phyloP scores from a whole-genome alignment of 2,797 vertebrate genomes.

The Microtus obscurus region DNA sequence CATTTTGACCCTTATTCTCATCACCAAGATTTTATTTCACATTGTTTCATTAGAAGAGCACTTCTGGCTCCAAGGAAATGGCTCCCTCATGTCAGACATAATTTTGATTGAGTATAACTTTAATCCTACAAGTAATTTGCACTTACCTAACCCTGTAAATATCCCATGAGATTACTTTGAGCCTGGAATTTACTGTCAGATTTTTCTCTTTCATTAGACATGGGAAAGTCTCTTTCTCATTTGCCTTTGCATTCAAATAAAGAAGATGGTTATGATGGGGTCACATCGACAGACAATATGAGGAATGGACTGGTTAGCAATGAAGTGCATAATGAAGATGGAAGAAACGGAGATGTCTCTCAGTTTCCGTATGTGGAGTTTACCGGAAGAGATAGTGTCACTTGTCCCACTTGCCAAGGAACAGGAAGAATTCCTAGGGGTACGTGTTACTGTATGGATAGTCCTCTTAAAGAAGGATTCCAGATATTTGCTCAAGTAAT shows the following conservation, averaged over 20 bases:
- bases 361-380: constrained; percentile 98
- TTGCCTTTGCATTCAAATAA: constrained; percentile 90
- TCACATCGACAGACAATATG: constrained; percentile 88
- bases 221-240: constrained; percentile 96
- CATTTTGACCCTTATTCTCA: constrained; percentile 2
- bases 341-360: constrained; percentile 93
- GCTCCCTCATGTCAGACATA: neutral
- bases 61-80: constrained; percentile 11
- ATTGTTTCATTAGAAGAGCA: neutral
- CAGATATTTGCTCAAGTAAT: neutral
- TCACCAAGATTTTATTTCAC: neutral
- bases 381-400: constrained; percentile 97
- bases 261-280: constrained; percentile 89
- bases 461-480: constrained; percentile 12
- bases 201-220: constrained; percentile 84
- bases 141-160: neutral
- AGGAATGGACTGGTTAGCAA: constrained; percentile 86
- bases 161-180: neutral
- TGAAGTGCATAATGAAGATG: constrained; percentile 88
- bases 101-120: constrained; percentile 47
- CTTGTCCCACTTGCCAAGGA: constrained; percentile 97
- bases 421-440: constrained; percentile 97
- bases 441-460: constrained; percentile 79
- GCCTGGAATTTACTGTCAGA: constrained; percentile 55
- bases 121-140: constrained; percentile 40